Evolutionary conservation across 2,888 invertebrate genomes (phyloP).

Genomic region (Mayetiola destructor): DNA sequence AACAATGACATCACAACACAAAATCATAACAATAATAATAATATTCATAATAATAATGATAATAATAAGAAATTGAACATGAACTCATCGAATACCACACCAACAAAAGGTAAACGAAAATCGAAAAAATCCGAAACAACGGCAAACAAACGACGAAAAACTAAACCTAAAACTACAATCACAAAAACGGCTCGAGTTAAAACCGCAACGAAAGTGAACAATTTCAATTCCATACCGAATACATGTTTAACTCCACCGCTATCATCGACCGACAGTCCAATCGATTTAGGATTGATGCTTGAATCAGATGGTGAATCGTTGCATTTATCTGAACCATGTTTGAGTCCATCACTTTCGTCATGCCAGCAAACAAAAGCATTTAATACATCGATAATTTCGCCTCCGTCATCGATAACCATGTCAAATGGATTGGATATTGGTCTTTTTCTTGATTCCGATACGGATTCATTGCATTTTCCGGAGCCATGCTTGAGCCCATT

Average conservation of each 20-base stretch:
- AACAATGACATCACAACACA: constrained; percentile 11
- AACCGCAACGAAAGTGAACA: neutral
- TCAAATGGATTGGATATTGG: constrained; percentile 19
- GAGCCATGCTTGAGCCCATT: constrained; percentile 29
- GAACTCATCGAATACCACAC: neutral
- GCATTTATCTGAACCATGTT: constrained; percentile 29
- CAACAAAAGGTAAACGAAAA: constrained; percentile 4
- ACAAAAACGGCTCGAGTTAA: neutral
- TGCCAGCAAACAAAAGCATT: constrained; percentile 18
- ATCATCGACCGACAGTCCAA: constrained; percentile 15
- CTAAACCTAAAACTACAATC: neutral
- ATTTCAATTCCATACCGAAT: neutral
- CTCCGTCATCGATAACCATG: neutral
- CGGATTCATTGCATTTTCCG: constrained; percentile 29
- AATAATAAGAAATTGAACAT: too few relatives aligned
- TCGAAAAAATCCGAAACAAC: neutral
- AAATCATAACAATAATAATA: constrained; percentile 15
- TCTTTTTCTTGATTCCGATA: constrained; percentile 28
- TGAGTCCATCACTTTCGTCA: constrained; percentile 23
- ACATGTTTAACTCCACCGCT: constrained; percentile 12
- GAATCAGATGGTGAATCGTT: constrained; percentile 47
- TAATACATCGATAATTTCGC: constrained; percentile 7
- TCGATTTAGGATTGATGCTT: constrained; percentile 36
- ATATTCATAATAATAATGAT: too few relatives aligned
- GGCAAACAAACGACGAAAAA: neutral